Percentiles rank a stretch among this genome's conserved stretches.
These are phyloP conservation scores for Drosophila peninsularis DNA, from an alignment of 2,888 invertebrate species.

Conservation along the genomic window DNA sequence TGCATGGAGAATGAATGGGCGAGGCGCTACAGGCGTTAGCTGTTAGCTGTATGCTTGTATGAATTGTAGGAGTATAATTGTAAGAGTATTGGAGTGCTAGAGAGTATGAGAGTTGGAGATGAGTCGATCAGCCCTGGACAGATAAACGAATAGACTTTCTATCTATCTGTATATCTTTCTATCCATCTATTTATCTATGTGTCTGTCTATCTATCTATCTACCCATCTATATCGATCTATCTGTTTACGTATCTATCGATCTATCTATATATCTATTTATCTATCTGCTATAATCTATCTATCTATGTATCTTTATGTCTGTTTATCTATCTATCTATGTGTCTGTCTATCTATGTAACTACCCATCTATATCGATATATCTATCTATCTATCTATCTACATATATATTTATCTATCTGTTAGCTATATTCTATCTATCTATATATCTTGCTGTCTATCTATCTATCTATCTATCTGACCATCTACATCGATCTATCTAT, in stretches of 20 bases:
- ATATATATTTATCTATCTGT: neutral
- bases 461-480: neutral
- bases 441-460: neutral
- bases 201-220: neutral
- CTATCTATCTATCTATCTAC: neutral
- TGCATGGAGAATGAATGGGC: too few relatives aligned
- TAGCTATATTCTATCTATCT: neutral
- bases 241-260: neutral
- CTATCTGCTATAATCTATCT: neutral
- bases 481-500: neutral
- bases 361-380: neutral
- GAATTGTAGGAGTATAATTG: neutral
- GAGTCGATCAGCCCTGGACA: too few relatives aligned
- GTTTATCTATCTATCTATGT: neutral
- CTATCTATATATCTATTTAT: neutral
- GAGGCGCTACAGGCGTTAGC: neutral
- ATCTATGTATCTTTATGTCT: too few relatives aligned
- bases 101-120: too few relatives aligned
- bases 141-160: too few relatives aligned
- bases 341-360: neutral
- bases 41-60: neutral
- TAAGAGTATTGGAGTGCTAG: neutral
- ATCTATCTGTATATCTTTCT: too few relatives aligned
- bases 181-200: neutral
- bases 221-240: neutral